phyloP scores from a whole-genome alignment of 2,888 invertebrate genomes.

The Laspeyria flexula region DNA sequence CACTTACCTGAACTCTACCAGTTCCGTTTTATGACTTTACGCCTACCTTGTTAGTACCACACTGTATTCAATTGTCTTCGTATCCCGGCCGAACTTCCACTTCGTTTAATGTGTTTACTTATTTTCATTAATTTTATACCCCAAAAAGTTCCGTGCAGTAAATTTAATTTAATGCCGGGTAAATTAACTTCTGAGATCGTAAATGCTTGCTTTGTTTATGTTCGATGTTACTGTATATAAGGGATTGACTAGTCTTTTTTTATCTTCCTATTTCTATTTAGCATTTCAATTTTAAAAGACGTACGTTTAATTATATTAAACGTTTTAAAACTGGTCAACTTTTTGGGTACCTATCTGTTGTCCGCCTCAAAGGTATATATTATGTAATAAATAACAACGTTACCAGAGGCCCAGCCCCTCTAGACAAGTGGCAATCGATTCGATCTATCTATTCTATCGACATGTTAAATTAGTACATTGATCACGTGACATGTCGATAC shows the following conservation, averaged over 20 bases:
- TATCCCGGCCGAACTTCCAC: slow-evolving; percentile 40
- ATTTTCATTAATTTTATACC: slow-evolving; percentile 48
- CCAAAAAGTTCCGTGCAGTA: slow-evolving; percentile 39
- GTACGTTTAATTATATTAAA: no score
- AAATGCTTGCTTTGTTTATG: slow-evolving; percentile 27
- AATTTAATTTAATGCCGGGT: slow-evolving; percentile 35
- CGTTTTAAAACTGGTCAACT: no score
- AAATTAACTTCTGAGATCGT: slow-evolving; percentile 38
- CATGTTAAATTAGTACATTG: no score
- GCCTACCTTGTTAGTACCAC: slow-evolving; percentile 50
- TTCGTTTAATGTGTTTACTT: slow-evolving; percentile 52
- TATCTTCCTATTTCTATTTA: not conserved
- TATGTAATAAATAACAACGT: no score
- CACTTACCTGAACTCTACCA: slow-evolving; percentile 51
- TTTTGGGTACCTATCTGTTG: no score
- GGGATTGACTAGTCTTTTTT: not conserved
- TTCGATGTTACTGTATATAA: slow-evolving; percentile 8
- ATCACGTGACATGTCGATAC: no score
- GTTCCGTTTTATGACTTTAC: slow-evolving; percentile 54
- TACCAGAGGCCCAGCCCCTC: no score
- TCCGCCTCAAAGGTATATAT: no score
- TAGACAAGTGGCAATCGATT: no score
- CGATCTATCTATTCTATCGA: no score
- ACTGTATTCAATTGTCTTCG: slow-evolving; percentile 54
- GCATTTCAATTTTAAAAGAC: no score